phyloP scores from a whole-genome alignment of 1,140 invertebrate species.

The Scaptomyza hsui region DNA sequence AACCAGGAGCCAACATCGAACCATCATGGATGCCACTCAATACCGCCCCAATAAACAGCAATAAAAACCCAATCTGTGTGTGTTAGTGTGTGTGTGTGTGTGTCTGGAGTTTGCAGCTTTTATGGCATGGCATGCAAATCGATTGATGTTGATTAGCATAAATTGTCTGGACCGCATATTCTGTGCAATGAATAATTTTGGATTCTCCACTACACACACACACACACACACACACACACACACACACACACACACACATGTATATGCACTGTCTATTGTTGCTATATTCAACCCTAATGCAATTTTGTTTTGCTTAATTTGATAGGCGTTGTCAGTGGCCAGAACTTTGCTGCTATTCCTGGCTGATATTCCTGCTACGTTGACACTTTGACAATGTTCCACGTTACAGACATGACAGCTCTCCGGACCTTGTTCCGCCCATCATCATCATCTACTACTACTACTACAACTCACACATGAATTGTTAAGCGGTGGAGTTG shows the following conservation, averaged over 20 bases:
- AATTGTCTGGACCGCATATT: slow-evolving; percentile 83
- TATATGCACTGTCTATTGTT: slow-evolving; percentile 7
- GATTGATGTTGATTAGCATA: slow-evolving; percentile 83
- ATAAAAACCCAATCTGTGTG: slow-evolving; percentile 18
- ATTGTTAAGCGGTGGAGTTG: background rate
- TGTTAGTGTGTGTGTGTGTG: no score
- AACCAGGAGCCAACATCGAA: slow-evolving; percentile 44
- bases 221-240: slow-evolving; percentile 21
- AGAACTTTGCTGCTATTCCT: background rate
- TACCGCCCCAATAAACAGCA: slow-evolving; percentile 76
- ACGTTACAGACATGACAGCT: slow-evolving; percentile 45
- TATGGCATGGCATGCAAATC: slow-evolving; percentile 72
- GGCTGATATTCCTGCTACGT: slow-evolving; percentile 47
- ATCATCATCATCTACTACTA: no score
- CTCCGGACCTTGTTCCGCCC: background rate
- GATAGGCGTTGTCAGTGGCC: slow-evolving; percentile 76
- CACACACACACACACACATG: background rate
- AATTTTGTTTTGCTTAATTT: slow-evolving; percentile 82
- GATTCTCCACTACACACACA: slow-evolving; percentile 34
- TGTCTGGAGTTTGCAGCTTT: slow-evolving; percentile 39
- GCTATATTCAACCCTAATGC: slow-evolving; percentile 70
- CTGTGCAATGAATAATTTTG: slow-evolving; percentile 80
- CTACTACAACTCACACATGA: background rate
- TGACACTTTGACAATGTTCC: slow-evolving; percentile 63
- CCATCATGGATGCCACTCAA: slow-evolving; percentile 48